Percentiles rank a stretch among this genome's conserved stretches.
phyloP scores from a whole-genome alignment of 2,797 vertebrate genomes.

The Siniperca obscura region DNA sequence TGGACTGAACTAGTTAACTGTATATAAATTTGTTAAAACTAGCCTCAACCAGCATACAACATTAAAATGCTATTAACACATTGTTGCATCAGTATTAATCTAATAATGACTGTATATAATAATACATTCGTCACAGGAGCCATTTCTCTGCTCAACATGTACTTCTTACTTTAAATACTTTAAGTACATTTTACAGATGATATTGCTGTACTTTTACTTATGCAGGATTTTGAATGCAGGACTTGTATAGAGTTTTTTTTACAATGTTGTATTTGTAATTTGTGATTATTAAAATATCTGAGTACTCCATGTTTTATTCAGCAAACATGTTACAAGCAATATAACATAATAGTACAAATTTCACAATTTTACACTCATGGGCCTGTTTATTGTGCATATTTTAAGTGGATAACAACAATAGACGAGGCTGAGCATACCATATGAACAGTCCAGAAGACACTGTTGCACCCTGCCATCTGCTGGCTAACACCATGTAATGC shows the following conservation, averaged over 20 bases:
- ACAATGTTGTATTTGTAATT: background rate
- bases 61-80: background rate
- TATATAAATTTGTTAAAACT: too few relatives aligned
- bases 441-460: background rate
- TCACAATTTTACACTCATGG: background rate
- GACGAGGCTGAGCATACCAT: background rate
- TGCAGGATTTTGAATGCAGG: background rate
- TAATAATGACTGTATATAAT: background rate
- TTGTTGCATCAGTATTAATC: background rate
- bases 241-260: background rate
- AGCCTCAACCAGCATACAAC: background rate
- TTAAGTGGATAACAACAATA: background rate
- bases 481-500: slow-evolving; percentile 41
- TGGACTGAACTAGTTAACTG: too few relatives aligned
- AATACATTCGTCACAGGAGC: background rate
- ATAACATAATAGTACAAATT: background rate
- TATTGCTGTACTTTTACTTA: background rate
- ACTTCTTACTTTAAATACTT: background rate
- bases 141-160: too few relatives aligned
- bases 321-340: background rate
- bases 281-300: background rate
- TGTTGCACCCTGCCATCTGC: slow-evolving; percentile 61
- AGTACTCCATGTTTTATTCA: background rate
- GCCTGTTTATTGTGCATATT: background rate
- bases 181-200: background rate